Percentiles rank a stretch among this genome's conserved stretches.
Evolutionary conservation across 2,888 invertebrate species (phyloP).

Genomic region (Drosophila trichaetosa): DNA sequence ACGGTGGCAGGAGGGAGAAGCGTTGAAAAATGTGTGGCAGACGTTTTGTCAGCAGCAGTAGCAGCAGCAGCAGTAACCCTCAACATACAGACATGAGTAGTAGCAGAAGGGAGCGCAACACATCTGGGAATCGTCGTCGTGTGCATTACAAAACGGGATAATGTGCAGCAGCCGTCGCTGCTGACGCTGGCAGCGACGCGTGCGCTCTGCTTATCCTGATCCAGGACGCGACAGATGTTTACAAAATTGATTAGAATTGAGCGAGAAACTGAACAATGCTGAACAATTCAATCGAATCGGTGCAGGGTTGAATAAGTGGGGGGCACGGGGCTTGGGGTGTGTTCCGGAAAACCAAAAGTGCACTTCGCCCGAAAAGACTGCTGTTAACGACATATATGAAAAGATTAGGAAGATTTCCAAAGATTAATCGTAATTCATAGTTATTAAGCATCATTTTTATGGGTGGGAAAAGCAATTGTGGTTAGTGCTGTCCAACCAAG

Average conservation of each 20-base stretch:
- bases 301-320: constrained; percentile 3
- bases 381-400: constrained; percentile 60
- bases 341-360: constrained; percentile 17
- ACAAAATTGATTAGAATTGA: constrained; percentile 75
- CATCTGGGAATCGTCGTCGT: constrained; percentile 66
- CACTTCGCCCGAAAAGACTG: constrained; percentile 35
- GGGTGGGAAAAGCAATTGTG: constrained; percentile 49
- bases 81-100: background rate
- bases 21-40: constrained; percentile 72
- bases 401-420: constrained; percentile 60
- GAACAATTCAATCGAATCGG: constrained; percentile 46
- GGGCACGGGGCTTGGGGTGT: background rate
- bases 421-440: constrained; percentile 41
- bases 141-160: constrained; percentile 74
- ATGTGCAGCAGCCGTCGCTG: constrained; percentile 61
- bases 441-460: constrained; percentile 48
- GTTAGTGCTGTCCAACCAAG: constrained; percentile 55
- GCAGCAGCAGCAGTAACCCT: constrained; percentile 43
- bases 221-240: constrained; percentile 74
- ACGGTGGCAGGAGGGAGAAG: constrained; percentile 19
- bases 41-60: constrained; percentile 62
- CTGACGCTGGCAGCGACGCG: constrained; percentile 52
- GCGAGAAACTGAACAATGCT: constrained; percentile 39
- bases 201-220: constrained; percentile 65
- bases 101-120: background rate